phyloP scores from a whole-genome alignment of 1,140 invertebrate genomes.

The Scaptomyza montana region DNA sequence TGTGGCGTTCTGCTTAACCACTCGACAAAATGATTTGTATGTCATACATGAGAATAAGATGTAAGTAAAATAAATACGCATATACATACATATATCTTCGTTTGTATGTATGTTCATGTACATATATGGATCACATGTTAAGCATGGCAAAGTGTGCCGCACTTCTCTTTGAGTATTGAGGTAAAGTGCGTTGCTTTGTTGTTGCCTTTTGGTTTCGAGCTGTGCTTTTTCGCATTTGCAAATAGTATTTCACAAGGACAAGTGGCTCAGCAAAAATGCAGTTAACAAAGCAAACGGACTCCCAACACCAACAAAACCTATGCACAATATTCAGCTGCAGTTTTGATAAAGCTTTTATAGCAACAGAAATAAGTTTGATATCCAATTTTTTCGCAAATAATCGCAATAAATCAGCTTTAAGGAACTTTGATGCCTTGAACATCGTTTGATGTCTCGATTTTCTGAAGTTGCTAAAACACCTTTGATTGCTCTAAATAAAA shows the following conservation, averaged over 20 bases:
- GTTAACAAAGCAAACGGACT: constrained; percentile 5
- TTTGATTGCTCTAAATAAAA: too few species aligned
- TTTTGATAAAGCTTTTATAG: constrained; percentile 53
- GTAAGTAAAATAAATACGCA: constrained; percentile 8
- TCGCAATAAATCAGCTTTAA: background rate
- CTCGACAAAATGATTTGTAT: constrained; percentile 77
- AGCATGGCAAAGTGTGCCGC: constrained; percentile 71
- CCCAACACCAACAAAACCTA: background rate
- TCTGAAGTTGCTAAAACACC: too few species aligned
- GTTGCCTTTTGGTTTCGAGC: constrained; percentile 34
- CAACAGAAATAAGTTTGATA: constrained; percentile 8
- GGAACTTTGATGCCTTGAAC: too few species aligned
- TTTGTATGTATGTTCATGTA: constrained; percentile 21
- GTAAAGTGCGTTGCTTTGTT: constrained; percentile 72
- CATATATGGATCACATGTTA: constrained; percentile 43
- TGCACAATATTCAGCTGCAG: constrained; percentile 47
- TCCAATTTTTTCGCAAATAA: background rate
- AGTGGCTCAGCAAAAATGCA: constrained; percentile 49
- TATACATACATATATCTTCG: constrained; percentile 20
- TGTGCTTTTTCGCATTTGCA: constrained; percentile 74
- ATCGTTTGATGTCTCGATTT: too few species aligned
- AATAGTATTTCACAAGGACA: constrained; percentile 75
- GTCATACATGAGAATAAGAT: constrained; percentile 59
- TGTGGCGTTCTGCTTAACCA: constrained; percentile 35
- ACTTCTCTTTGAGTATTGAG: constrained; percentile 75